phyloP scores from a whole-genome alignment of 2,888 invertebrate genomes.

The Pristionchus fissidentatus region DNA sequence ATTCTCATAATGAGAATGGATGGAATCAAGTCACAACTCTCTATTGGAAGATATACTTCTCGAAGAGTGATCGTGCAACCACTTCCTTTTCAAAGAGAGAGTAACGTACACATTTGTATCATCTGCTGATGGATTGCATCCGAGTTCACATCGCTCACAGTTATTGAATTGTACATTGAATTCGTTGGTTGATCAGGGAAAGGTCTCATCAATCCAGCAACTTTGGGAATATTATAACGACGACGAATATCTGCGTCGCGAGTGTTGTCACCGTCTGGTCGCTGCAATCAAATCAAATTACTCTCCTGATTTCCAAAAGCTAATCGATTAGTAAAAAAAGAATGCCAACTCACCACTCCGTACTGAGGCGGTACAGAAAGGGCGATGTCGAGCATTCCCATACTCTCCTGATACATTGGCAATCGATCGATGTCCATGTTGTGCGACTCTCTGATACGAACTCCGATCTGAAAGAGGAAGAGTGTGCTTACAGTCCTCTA shows the following conservation, averaged over 20 bases:
- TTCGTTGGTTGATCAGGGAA: conserved; percentile 72
- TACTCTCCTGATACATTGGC: conserved; percentile 71
- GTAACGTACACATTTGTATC: conserved; percentile 65
- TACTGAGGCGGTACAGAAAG: conserved; percentile 71
- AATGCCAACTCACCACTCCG: conserved; percentile 63
- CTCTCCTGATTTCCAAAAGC: background rate
- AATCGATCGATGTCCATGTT: conserved; percentile 71
- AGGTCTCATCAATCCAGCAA: conserved; percentile 71
- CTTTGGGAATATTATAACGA: conserved; percentile 69
- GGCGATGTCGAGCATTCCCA: conserved; percentile 73
- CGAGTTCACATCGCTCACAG: conserved; percentile 71
- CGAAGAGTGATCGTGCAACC: no score
- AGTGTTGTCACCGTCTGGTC: conserved; percentile 73
- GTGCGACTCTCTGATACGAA: conserved; percentile 73
- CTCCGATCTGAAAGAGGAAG: conserved; percentile 62
- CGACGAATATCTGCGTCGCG: conserved; percentile 68
- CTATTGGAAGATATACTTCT: background rate
- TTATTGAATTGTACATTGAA: conserved; percentile 62
- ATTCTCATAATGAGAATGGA: background rate
- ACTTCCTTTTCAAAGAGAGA: background rate
- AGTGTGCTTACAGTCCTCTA: background rate
- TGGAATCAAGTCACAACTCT: background rate
- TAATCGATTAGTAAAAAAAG: background rate
- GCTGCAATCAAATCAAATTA: conserved; percentile 49
- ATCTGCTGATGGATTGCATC: conserved; percentile 72